Conservation (phyloP, 2,888 invertebrate species). For the Metellina segmentata region DNA sequence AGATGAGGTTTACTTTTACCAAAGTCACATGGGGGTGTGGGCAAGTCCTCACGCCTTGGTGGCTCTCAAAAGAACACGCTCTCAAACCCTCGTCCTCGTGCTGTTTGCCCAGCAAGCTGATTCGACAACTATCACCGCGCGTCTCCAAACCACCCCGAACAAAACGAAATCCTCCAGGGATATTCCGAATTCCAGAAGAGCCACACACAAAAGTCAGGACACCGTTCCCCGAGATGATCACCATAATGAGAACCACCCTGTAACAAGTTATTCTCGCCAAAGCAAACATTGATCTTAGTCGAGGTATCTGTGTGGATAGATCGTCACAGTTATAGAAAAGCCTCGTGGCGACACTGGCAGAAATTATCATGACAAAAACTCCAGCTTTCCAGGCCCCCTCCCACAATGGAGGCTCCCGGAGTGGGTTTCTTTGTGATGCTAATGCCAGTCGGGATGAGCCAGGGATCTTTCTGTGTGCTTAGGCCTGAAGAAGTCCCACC, state of each 20-base stretch:
- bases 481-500: constrained; percentile 67
- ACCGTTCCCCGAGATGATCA: constrained; percentile 54
- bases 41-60: constrained; percentile 35
- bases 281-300: constrained; percentile 70
- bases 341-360: constrained; percentile 29
- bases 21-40: constrained; percentile 10
- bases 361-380: constrained; percentile 73
- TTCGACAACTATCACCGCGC: constrained; percentile 44
- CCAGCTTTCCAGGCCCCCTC: constrained; percentile 31
- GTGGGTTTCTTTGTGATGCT: constrained; percentile 67
- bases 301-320: constrained; percentile 50
- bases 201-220: constrained; percentile 57
- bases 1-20: constrained; percentile 50
- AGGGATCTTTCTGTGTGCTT: constrained; percentile 58
- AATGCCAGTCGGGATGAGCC: constrained; percentile 37
- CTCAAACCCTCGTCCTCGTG: constrained; percentile 23
- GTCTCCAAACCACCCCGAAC: constrained; percentile 38
- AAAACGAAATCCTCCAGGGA: constrained; percentile 60
- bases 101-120: constrained; percentile 60
- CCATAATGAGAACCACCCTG: constrained; percentile 64
- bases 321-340: constrained; percentile 52
- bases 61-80: constrained; percentile 53
- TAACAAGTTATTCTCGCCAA: constrained; percentile 71
- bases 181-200: constrained; percentile 61
- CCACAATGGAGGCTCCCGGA: constrained; percentile 51